Evolutionary conservation across 92 coral and sea anemone species (phyloP), one percentile per base, ranked within the genome.

Genomic region (Zoanthus sociatus): DNA sequence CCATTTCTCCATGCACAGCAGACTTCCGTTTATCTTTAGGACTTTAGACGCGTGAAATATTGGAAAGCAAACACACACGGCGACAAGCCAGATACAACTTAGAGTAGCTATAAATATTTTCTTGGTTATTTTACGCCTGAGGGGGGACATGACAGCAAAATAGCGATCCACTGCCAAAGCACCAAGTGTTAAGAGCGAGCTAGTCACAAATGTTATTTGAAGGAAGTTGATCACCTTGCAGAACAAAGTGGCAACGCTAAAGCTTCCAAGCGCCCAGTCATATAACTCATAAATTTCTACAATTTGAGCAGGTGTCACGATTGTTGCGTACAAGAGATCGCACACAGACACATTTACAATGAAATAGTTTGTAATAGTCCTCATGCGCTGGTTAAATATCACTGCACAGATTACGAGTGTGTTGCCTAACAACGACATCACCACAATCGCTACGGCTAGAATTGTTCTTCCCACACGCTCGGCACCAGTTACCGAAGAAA

Each of bases 121-220:
- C 47, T 94, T 93, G 44, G 92, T 95, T 33, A 96, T 87, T 72
- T 90, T 87, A 64, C 88, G 89, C 86, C 90, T 90, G 33, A 95
- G 91, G 0, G 99, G 99, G 73, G 92, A 88, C 75, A 91, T 58
- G 64, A 96, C 95, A 21, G 99, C 99, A 73, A 92, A 95, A 89
- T 90, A 96, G 33, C 99, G 90, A 83, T 96, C 99, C 7, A 94
- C 78, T 9, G 99, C 99, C 14, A 93, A 92, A 10, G 95, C 92
- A 12, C 95, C 95, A 74, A 96, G 83, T 4, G 99, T 96, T 11
- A 96, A 91, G 12, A 95, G 94, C 0, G 99, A 96, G 3, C 96
- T 93, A 11, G 98, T 91, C 12, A 93, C 94, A 18, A 95, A 87
- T 46, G 84, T 68, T 68, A 86, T 83, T 63, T 94, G 98, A 30